These are phyloP conservation scores for Bursaphelenchus okinawaensis DNA, from an alignment of 2,888 invertebrate genomes.

Conservation along the genomic window DNA sequence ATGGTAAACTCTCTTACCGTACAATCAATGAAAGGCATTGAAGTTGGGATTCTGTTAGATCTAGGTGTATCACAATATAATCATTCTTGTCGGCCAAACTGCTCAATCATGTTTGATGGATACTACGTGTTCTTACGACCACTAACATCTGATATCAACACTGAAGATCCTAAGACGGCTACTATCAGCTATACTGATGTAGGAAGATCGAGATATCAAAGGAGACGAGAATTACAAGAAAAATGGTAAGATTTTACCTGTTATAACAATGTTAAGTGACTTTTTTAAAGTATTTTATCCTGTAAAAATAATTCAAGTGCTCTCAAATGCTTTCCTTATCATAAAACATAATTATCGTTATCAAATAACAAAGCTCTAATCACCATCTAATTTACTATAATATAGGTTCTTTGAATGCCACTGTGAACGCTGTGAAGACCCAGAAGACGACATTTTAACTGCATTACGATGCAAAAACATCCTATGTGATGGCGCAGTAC, in stretches of 20 bases:
- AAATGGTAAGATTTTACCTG: no score
- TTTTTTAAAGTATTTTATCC: no score
- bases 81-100: constrained; percentile 53
- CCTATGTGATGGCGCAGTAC: constrained; percentile 42
- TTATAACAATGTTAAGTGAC: no score
- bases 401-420: constrained; percentile 54
- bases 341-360: no score
- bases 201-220: constrained; percentile 42
- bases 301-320: no score
- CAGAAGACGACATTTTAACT: constrained; percentile 49
- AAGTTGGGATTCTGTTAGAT: constrained; percentile 55
- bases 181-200: constrained; percentile 56
- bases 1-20: constrained; percentile 56
- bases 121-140: constrained; percentile 50
- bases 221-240: constrained; percentile 27
- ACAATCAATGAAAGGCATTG: constrained; percentile 51
- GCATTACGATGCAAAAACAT: constrained; percentile 34
- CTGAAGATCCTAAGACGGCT: constrained; percentile 22
- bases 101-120: constrained; percentile 55
- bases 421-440: constrained; percentile 48
- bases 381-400: no score
- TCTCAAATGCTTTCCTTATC: no score
- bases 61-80: constrained; percentile 51
- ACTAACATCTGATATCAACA: constrained; percentile 27
- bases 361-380: no score